Evolutionary conservation across 2,113 vertebrate species (phyloP), one percentile per base, ranked within the genome.

Genomic region (Spheniscus mendiculus): DNA sequence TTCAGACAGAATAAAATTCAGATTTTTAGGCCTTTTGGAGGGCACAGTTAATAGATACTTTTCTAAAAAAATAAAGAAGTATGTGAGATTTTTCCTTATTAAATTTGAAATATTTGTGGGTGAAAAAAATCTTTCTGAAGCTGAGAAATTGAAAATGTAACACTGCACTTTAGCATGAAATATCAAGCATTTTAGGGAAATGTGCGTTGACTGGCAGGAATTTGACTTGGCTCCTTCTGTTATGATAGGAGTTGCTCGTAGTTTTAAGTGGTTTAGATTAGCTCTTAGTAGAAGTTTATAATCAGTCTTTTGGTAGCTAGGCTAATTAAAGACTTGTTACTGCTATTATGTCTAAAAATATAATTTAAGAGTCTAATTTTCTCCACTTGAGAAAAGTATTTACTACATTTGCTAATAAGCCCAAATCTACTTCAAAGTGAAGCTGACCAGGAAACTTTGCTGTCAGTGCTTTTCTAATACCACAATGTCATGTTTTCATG

Each of bases 41-140:
- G 36, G 50, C 5, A 53, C 0, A 4, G 3, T n/a, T 27, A 6
- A 44, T 42, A 22, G 7, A n/a, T 13, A 10, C 2, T 3, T 36
- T 26, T 19, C 40, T 4, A 12, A 27, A 19, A 45, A 21, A 44
- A 12, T 52, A 32, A 47, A 58, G 5, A 27, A 16, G 3, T 11
- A 52, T 38, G 4, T 45, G 32, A 47, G 3, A 4, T 69, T 62
- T 87, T 62, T 34, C 21, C 30, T 21, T 30, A 32, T 38, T 87
- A 12, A n/a, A 36, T 44, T 58, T 50, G 15, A 62, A 70, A 87
- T 47, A 77, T n/a, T 38, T 17, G 5, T 40, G 23, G 21, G 52
- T 38, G 8, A 63, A 38, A 5, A 63, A 26, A 21, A 20, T 11
- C 2, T 29, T 76, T 83, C 34, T 38, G 26, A 63, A 50, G 32